Evolutionary conservation across 2,888 invertebrate species (phyloP), one percentile per base, ranked within the genome.

Genomic region (Drosophila austrosaltans): DNA sequence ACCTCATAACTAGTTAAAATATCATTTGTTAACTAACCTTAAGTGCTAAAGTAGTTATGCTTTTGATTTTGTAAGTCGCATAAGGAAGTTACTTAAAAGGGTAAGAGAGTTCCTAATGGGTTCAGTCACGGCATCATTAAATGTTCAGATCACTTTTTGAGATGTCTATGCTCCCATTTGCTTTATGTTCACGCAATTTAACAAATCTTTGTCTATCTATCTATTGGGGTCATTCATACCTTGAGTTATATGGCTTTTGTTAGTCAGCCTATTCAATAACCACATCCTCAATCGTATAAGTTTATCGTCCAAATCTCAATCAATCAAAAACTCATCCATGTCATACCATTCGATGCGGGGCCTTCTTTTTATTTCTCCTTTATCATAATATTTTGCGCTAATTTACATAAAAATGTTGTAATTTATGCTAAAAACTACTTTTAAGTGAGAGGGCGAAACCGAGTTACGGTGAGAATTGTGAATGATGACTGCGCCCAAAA

Each of bases 311-410:
- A 25, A 60, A 60, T 40, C 40, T 60, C 40, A 60, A 83, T 89
- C 69, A 87, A 89, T 89, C 82, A 89, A 72, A 63, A 40, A 28
- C 72, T 65, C 28, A 44, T 65, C 72, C 71, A 83, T 66, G 78
- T 82, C 42, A 57, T 76, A 65, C 16, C 4, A 75, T 81, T 75
- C 44, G 75, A 77, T 83, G 84, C 84, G 89, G 75, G 72, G 44
- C 65, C 16, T 65, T 32, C 68, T 3, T 3, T 39, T 78, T 59
- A 0, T 48, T 53, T 32, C 10, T 4, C 36, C 36, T 30, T 48
- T 48, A n/a, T 32, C 20, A 20, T 32, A 32, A 53, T 16, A 59
- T n/a, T 64, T 62, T 59, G n/a, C n/a, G 53, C 12, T 54, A 58
- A 63, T 71, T 64, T 54, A 54, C 66, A 81, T 72, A 30, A 39